A percentile compares a stretch with the other conserved stretches of the same genome.
Conservation (phyloP, 2,113 vertebrate species). For the Diadophis punctatus region DNA sequence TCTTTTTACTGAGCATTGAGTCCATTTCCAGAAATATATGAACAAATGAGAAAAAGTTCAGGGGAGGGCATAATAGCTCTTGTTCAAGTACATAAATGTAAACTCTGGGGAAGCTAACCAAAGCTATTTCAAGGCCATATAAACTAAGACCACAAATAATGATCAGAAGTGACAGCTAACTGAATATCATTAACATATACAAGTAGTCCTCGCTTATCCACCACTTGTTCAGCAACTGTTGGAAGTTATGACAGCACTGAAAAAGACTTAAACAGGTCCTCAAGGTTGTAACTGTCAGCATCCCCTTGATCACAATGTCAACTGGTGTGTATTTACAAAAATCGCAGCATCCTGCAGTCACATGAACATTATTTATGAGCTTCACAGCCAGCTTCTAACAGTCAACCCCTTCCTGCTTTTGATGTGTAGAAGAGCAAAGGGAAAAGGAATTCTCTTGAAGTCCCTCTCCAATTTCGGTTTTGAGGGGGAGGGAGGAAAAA, state of each 20-base stretch:
- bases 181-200: neutral
- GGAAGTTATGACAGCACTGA: neutral
- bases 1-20: neutral
- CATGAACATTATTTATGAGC: neutral
- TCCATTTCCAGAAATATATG: neutral
- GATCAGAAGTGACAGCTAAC: neutral
- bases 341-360: neutral
- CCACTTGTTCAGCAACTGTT: neutral
- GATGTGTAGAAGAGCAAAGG: neutral
- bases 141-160: neutral
- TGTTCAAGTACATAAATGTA: neutral
- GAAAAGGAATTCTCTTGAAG: neutral
- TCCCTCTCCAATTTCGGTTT: neutral
- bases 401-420: neutral
- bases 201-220: neutral
- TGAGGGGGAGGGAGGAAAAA: rapidly evolving
- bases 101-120: neutral
- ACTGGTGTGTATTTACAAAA: neutral
- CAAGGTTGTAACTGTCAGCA: neutral
- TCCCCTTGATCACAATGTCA: neutral
- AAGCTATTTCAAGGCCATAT: neutral
- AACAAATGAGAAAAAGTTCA: neutral
- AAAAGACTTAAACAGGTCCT: neutral
- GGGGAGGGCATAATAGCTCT: neutral
- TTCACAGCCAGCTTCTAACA: neutral